Evolutionary conservation across 1,140 invertebrate genomes (phyloP).

Genomic region (Diploscapter pachys): DNA sequence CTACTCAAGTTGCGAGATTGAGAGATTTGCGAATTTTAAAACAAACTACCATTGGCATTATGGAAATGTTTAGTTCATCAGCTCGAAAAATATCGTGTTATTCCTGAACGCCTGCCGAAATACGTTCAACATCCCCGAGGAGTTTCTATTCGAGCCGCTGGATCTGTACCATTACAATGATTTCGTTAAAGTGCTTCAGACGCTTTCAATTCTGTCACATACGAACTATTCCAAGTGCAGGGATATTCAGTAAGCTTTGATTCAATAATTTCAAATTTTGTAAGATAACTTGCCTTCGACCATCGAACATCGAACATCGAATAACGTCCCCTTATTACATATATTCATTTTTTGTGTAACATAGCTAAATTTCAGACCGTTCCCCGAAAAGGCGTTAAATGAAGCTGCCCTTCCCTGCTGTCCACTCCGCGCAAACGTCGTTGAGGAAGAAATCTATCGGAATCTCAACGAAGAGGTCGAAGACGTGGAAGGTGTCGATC

Average conservation of each 20-base stretch:
- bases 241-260: slow-evolving; percentile 15
- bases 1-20: no score
- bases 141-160: slow-evolving; percentile 83
- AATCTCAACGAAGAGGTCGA: slow-evolving; percentile 63
- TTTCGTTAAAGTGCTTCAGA: slow-evolving; percentile 68
- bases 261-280: background rate
- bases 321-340: no score
- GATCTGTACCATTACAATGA: slow-evolving; percentile 90
- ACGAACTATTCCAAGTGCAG: slow-evolving; percentile 2
- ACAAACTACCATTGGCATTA: no score
- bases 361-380: slow-evolving; percentile 13
- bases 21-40: no score
- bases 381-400: slow-evolving; percentile 5
- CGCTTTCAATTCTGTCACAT: slow-evolving; percentile 35
- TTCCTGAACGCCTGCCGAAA: slow-evolving; percentile 81
- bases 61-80: slow-evolving; percentile 75
- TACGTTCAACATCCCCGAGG: slow-evolving; percentile 75
- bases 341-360: no score
- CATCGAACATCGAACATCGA: no score
- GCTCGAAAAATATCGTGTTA: slow-evolving; percentile 84
- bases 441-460: slow-evolving; percentile 65
- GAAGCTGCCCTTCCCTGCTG: background rate
- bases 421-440: slow-evolving; percentile 28
- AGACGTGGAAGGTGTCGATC: slow-evolving; percentile 52
- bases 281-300: no score